These are phyloP conservation scores for Prietella phreatophila DNA, from an alignment of 2,113 vertebrate genomes.

Conservation along the genomic window DNA sequence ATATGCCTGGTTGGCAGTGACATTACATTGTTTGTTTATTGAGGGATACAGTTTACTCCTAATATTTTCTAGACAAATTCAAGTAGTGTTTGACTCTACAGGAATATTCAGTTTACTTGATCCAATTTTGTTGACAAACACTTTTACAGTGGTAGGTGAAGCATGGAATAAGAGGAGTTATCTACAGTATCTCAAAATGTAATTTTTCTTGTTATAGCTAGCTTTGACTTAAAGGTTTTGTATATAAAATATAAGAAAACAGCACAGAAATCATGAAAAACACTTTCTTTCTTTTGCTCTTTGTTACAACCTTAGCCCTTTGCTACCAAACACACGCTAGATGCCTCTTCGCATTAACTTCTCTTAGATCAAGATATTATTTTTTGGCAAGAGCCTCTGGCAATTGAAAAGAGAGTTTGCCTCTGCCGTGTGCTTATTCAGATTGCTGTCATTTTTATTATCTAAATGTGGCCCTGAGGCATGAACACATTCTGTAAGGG, in stretches of 20 bases:
- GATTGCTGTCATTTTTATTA: conserved; percentile 63
- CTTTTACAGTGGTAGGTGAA: background rate
- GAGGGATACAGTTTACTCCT: background rate
- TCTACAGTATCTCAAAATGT: background rate
- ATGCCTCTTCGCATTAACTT: conserved; percentile 52
- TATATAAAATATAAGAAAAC: conserved; percentile 50
- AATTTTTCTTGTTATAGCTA: background rate
- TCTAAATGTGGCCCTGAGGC: conserved; percentile 55
- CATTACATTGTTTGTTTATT: background rate
- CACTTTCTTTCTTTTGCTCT: conserved; percentile 22
- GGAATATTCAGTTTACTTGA: background rate
- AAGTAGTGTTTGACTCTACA: background rate
- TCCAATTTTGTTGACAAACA: background rate
- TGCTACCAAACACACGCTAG: conserved; percentile 31
- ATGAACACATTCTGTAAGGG: conserved; percentile 25
- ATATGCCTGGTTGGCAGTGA: background rate
- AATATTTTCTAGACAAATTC: background rate
- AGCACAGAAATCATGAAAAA: conserved; percentile 53
- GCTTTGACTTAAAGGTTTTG: conserved; percentile 39
- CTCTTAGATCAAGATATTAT: conserved; percentile 60
- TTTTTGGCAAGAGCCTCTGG: conserved; percentile 49
- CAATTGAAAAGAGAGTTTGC: conserved; percentile 56
- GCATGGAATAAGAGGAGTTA: background rate
- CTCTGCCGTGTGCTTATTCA: conserved; percentile 57
- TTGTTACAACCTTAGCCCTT: background rate